Evolutionary conservation across 2,113 vertebrate genomes (phyloP).

Genomic region (Isurus oxyrinchus): DNA sequence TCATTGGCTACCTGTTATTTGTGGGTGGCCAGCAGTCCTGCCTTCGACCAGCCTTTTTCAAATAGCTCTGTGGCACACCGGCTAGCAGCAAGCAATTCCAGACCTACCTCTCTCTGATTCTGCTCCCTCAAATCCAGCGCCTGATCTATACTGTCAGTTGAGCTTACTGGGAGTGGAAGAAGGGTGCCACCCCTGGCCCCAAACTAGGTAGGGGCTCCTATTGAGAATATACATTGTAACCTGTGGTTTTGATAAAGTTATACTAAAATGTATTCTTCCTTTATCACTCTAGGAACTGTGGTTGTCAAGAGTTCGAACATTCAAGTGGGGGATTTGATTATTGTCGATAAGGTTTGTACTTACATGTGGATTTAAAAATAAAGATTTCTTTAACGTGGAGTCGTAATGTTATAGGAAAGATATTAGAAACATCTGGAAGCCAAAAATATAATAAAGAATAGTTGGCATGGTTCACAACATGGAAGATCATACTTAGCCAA

Average conservation of each 20-base stretch:
- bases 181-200: not conserved
- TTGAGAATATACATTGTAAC: not conserved
- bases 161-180: not conserved
- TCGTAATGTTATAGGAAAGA: not conserved
- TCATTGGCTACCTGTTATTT: not conserved
- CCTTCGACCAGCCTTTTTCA: not conserved
- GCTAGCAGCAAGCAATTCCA: not conserved
- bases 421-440: not conserved
- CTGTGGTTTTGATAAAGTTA: not conserved
- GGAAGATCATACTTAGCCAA: not conserved
- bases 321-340: slow-evolving; percentile 93
- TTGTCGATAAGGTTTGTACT: slow-evolving; percentile 90
- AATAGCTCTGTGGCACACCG: not conserved
- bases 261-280: not conserved
- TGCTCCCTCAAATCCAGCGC: not conserved
- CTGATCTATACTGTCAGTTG: not conserved
- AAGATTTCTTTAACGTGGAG: not conserved
- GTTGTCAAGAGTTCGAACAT: slow-evolving; percentile 93
- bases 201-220: not conserved
- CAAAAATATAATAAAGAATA: not conserved
- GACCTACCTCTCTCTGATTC: not conserved
- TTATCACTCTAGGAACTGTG: slow-evolving; percentile 70
- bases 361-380: slow-evolving; percentile 38
- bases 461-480: not conserved
- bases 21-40: no score